Percentiles rank a stretch among this genome's conserved stretches.
These are phyloP conservation scores for Sturnus vulgaris DNA, from an alignment of 2,113 vertebrate genomes.

Conservation along the genomic window DNA sequence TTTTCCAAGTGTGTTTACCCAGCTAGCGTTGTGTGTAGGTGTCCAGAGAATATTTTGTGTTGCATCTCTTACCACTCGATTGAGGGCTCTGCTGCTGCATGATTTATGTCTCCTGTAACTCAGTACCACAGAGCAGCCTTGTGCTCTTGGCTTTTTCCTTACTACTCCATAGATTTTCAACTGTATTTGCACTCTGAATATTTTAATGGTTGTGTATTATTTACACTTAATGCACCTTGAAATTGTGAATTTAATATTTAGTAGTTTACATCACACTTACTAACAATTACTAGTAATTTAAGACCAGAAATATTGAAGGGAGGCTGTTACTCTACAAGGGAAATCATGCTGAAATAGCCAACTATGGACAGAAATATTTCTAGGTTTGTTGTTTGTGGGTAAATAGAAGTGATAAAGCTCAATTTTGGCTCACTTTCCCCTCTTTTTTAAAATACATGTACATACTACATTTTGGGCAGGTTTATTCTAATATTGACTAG, in stretches of 20 bases:
- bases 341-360: not conserved
- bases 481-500: not conserved
- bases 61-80: not conserved
- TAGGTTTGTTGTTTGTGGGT: not conserved
- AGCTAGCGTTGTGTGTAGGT: not conserved
- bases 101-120: not conserved
- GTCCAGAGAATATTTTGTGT: not conserved
- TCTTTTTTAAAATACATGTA: not conserved
- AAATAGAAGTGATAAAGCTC: not conserved
- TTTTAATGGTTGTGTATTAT: not conserved
- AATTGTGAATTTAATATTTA: not conserved
- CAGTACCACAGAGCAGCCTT: not conserved
- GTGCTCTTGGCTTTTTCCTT: not conserved
- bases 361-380: not conserved
- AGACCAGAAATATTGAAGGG: not conserved
- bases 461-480: not conserved
- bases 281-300: not conserved
- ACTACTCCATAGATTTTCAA: not conserved
- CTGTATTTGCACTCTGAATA: not conserved
- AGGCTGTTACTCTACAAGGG: not conserved
- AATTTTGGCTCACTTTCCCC: not conserved
- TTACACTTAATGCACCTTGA: not conserved
- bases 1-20: not conserved
- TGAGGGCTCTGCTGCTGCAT: not conserved
- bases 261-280: not conserved